Evolutionary conservation across 2,888 invertebrate species (phyloP).

Genomic region (Aphrophora alni): DNA sequence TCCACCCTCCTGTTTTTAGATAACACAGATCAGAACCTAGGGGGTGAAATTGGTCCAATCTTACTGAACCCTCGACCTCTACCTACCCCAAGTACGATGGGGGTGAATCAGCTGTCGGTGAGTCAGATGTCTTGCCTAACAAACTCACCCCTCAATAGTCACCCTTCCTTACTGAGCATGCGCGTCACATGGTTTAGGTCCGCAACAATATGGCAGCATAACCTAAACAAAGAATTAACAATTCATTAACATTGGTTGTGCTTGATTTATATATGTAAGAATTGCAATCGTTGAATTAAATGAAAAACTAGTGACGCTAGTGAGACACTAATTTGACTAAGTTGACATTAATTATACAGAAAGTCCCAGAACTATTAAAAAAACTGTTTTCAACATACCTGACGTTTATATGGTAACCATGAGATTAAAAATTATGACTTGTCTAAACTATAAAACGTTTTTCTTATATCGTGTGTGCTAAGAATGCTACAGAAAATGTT

Average conservation of each 20-base stretch:
- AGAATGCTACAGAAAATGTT: too few relatives aligned
- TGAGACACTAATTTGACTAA: too few relatives aligned
- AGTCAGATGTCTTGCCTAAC: constrained; percentile 8
- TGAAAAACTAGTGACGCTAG: too few relatives aligned
- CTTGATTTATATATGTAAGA: too few relatives aligned
- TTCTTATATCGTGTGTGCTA: too few relatives aligned
- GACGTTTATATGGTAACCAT: too few relatives aligned
- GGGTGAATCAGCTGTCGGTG: neutral
- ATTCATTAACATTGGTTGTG: neutral
- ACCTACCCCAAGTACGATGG: constrained; percentile 7
- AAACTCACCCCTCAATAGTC: neutral
- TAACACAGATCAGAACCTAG: neutral
- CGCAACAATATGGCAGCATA: neutral
- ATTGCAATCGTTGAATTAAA: too few relatives aligned
- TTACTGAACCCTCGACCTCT: constrained; percentile 1
- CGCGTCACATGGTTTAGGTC: neutral
- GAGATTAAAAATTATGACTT: too few relatives aligned
- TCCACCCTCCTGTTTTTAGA: neutral
- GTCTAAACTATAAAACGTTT: too few relatives aligned
- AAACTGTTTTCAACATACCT: too few relatives aligned
- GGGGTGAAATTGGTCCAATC: constrained; percentile 21
- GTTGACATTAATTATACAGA: too few relatives aligned
- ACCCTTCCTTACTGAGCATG: neutral
- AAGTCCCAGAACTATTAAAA: too few relatives aligned
- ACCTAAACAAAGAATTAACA: neutral